Percentiles rank a stretch among this genome's conserved stretches.
These are phyloP conservation scores for Sweltsa coloradensis DNA, from an alignment of 1,140 invertebrate species.

Conservation along the genomic window DNA sequence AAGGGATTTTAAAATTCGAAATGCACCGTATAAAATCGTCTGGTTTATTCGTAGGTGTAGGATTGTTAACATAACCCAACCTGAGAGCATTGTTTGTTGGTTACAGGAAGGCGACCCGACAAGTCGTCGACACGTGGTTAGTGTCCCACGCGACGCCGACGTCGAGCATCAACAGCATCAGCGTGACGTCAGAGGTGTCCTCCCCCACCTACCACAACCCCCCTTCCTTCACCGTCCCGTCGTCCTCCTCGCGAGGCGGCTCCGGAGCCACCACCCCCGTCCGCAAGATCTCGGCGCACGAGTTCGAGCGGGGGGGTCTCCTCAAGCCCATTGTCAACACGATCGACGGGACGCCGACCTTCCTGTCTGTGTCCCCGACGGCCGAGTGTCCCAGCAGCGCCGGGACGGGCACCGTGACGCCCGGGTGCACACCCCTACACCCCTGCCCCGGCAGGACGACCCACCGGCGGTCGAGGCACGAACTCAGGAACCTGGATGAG, in stretches of 20 bases:
- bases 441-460: conserved; percentile 35
- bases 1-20: too few relatives aligned
- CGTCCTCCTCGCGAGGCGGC: conserved; percentile 31
- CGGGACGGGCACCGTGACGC: not conserved
- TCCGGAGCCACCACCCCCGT: conserved; percentile 83
- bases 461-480: conserved; percentile 62
- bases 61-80: not conserved
- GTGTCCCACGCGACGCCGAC: conserved; percentile 70
- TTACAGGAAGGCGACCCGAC: conserved; percentile 76
- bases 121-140: conserved; percentile 84
- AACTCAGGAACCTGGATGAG: conserved; percentile 79
- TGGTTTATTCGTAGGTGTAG: not conserved
- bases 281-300: conserved; percentile 89
- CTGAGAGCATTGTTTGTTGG: conserved; percentile 22
- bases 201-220: conserved; percentile 42
- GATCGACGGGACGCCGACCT: conserved; percentile 82
- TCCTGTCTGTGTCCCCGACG: conserved; percentile 47
- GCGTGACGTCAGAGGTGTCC: conserved; percentile 33
- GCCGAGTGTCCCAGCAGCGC: conserved; percentile 21
- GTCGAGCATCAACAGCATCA: conserved; percentile 33
- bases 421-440: conserved; percentile 5
- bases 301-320: conserved; percentile 84
- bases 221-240: conserved; percentile 35
- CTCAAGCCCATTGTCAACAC: conserved; percentile 80
- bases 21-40: not conserved